A percentile compares a stretch with the other conserved stretches of the same genome.
These are phyloP conservation scores for Tinea semifulvella DNA, from an alignment of 2,888 invertebrate species.

Conservation along the genomic window DNA sequence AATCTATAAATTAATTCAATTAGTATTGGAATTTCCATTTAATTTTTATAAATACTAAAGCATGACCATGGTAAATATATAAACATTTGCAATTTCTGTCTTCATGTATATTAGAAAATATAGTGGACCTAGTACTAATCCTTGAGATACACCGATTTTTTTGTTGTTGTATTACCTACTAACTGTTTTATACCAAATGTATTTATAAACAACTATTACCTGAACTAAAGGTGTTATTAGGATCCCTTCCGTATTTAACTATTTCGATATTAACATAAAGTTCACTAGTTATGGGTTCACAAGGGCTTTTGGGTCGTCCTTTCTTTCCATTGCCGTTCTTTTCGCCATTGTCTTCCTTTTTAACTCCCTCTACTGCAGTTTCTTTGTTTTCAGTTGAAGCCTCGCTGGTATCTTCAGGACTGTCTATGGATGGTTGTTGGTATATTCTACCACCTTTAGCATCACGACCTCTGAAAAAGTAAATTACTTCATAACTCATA, in stretches of 20 bases:
- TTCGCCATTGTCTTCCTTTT: conserved; percentile 32
- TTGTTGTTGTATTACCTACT: no score
- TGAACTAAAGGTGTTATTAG: conserved; percentile 76
- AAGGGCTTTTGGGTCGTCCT: conserved; percentile 69
- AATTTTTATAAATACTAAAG: no score
- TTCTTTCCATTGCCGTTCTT: conserved; percentile 43
- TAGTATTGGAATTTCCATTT: no score
- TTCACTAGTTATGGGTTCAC: conserved; percentile 72
- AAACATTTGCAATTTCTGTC: no score
- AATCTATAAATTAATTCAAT: no score
- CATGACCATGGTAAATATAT: no score
- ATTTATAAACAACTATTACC: conserved; percentile 58
- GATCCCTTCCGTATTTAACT: conserved; percentile 74
- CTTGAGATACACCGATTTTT: no score
- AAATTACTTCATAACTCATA: no score
- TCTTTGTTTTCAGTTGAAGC: conserved; percentile 7
- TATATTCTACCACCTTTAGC: conserved; percentile 49
- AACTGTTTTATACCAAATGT: no score
- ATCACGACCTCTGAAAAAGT: conserved; percentile 46
- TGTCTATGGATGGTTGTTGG: conserved; percentile 25
- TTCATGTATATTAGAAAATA: no score
- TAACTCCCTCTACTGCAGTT: conserved; percentile 22
- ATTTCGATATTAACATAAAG: conserved; percentile 75
- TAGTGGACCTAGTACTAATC: no score
- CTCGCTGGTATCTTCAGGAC: not conserved